Evolutionary conservation across 2,113 vertebrate species (phyloP).

Genomic region (Oreochromis tanganicae): DNA sequence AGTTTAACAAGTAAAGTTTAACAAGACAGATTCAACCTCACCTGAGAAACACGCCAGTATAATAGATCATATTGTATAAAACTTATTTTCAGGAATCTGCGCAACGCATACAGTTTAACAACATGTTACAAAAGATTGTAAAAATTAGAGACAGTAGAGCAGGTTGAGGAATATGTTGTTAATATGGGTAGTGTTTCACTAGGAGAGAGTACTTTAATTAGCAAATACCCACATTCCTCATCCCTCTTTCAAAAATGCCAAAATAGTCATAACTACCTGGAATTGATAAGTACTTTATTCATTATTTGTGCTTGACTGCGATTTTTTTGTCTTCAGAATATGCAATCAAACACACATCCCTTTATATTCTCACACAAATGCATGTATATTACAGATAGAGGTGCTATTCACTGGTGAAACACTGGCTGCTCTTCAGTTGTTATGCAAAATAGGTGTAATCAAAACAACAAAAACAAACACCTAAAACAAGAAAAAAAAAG

Average conservation of each 20-base stretch:
- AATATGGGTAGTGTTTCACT: background rate
- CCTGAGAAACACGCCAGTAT: background rate
- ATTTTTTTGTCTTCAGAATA: background rate
- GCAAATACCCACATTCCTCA: background rate
- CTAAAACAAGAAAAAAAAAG: background rate
- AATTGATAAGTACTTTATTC: background rate
- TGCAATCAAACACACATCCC: background rate
- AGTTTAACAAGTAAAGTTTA: background rate
- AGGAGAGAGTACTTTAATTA: background rate
- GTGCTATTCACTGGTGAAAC: background rate
- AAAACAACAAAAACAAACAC: background rate
- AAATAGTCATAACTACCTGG: background rate
- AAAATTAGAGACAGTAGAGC: background rate
- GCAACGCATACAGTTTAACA: background rate
- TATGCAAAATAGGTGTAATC: background rate
- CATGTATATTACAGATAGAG: accelerated
- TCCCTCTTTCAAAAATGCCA: background rate
- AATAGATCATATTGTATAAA: background rate
- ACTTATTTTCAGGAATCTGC: background rate
- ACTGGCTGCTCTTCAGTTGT: background rate
- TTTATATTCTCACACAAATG: background rate
- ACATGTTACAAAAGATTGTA: background rate
- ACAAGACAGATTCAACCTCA: background rate
- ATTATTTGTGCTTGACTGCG: background rate
- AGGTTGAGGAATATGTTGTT: background rate